Evolutionary conservation across 2,888 invertebrate species (phyloP).

Genomic region (Netelia inedita): DNA sequence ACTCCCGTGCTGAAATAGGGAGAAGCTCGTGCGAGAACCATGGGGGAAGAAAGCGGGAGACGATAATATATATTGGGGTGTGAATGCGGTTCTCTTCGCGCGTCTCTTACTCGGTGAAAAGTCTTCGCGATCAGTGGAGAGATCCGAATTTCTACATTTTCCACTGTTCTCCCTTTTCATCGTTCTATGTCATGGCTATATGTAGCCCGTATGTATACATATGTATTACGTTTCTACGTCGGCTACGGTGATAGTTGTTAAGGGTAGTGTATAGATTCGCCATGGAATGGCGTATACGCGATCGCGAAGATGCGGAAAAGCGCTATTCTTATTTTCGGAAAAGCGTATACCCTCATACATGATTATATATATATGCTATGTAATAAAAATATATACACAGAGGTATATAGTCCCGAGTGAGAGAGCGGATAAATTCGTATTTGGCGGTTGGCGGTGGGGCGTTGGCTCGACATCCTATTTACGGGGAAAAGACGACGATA

Average conservation of each 20-base stretch:
- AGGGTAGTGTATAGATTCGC: neutral
- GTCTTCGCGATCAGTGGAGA: neutral
- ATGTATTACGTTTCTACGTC: neutral
- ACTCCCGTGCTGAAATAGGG: conserved; percentile 17
- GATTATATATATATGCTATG: conserved; percentile 21
- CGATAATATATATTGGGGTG: neutral
- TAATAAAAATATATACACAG: neutral
- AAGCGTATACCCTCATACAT: neutral
- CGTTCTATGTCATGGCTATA: too few species aligned
- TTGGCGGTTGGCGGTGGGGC: conserved; percentile 72
- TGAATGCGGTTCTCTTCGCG: neutral
- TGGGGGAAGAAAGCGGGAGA: neutral
- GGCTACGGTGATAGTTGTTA: neutral
- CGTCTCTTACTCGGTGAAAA: neutral
- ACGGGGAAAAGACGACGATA: conserved; percentile 79
- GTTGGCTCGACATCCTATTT: conserved; percentile 79
- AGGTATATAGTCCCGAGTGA: conserved; percentile 19
- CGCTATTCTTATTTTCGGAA: conserved; percentile 45
- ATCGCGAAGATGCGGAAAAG: conserved; percentile 14
- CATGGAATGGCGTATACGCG: conserved; percentile 17
- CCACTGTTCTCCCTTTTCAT: neutral
- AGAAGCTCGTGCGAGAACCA: neutral
- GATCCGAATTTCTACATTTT: neutral
- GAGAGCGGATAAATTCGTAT: conserved; percentile 77
- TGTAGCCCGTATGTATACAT: neutral